Base-by-base conservation (phyloP, 1,140 invertebrate species). In the Hyphantria cunea region DNA sequence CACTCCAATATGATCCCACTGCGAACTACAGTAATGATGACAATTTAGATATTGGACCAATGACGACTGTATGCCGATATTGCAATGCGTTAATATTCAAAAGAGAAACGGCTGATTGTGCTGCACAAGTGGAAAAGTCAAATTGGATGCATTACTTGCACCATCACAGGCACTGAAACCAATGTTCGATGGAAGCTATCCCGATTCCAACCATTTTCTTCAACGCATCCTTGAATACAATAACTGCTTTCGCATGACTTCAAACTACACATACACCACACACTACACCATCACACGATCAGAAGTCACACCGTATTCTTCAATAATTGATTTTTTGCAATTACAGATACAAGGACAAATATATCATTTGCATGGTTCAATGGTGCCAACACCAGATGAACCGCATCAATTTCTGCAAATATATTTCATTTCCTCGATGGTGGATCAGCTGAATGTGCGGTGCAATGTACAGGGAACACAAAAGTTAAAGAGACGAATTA, bases 231-330 rank as follows among this genome's bases (percentile, higher is more conserved):
- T 84, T 49, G 68, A 66, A 62, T 89, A 81, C 73, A 91, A 91
- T 75, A 79, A 66, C 59, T 76, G 72, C 52, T 81, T 90, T 62
- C 73, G 81, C 65, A 86, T 90, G 75, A 86, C 79, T 62, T 91
- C 84, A 45, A 70, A 64, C 53, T 70, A 66, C 66, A 34, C 10
- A 34, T 34, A 34, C 33, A 34, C 33, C 33, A 34, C 33, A 34
- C 33, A 34, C 33, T 34, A 34, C 33, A 34, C 33, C 33, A 34
- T 34, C 33, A 34, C 33, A 34, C 33, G 49, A 66, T 66, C 59
- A 66, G 50, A 68, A 66, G 42, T 69, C 25, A 62, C 62, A 67
- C 51, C 61, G 39, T 69, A 61, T 69, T 69, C 52, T 65, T 64
- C 44, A 68, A 66, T 39, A 69, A 64, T 50, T 58, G 54, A 72